phyloP scores from a whole-genome alignment of 2,888 invertebrate species.

The Notocelia uddmanniana region DNA sequence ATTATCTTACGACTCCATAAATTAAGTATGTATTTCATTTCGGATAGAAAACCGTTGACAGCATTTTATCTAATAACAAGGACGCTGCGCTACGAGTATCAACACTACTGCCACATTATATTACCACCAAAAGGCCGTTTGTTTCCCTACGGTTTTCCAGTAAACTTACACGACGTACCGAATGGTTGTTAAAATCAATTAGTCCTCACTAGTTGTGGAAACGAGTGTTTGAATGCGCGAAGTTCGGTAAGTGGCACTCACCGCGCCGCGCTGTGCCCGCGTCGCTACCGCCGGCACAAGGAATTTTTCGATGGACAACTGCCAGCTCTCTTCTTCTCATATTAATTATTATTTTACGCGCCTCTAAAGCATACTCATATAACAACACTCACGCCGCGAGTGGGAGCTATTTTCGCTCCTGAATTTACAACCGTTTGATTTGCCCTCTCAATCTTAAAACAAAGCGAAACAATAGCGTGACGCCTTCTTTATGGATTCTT shows the following conservation, averaged over 20 bases:
- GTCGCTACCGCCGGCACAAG: slow-evolving; percentile 54
- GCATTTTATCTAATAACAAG: slow-evolving; percentile 9
- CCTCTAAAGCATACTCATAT: slow-evolving; percentile 79
- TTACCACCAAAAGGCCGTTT: not conserved
- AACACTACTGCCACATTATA: not conserved
- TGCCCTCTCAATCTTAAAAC: slow-evolving; percentile 76
- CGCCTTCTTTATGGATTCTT: slow-evolving; percentile 64
- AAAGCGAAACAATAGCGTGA: slow-evolving; percentile 67
- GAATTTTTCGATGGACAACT: slow-evolving; percentile 75
- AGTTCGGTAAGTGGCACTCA: slow-evolving; percentile 20
- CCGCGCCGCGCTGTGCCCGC: slow-evolving; percentile 28
- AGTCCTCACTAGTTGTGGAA: slow-evolving; percentile 17
- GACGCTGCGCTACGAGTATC: no score
- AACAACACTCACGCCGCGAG: slow-evolving; percentile 72
- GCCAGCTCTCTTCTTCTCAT: slow-evolving; percentile 79
- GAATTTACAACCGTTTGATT: slow-evolving; percentile 80
- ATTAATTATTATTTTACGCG: slow-evolving; percentile 84
- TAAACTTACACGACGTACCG: slow-evolving; percentile 13
- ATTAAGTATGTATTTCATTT: not conserved
- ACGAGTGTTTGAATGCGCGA: slow-evolving; percentile 17
- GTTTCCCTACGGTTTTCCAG: not conserved
- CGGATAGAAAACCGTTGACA: not conserved
- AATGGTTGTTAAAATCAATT: slow-evolving; percentile 22
- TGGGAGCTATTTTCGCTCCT: slow-evolving; percentile 68
- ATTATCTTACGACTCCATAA: not conserved